Evolutionary conservation across 2,113 vertebrate genomes (phyloP).

Genomic region (Balaenoptera acutorostrata): DNA sequence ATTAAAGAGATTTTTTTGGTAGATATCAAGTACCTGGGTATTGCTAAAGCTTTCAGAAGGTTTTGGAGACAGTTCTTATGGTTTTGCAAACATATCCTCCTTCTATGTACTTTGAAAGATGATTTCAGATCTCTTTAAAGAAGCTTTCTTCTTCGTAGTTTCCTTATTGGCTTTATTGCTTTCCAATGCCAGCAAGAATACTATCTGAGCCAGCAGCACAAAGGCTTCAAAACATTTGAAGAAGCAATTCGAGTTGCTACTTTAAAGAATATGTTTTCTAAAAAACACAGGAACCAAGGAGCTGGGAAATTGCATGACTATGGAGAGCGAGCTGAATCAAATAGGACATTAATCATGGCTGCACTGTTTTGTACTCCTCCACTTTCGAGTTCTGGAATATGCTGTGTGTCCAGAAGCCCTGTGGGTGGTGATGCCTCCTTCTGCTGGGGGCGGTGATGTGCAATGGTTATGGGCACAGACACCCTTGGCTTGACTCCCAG

Average conservation of each 20-base stretch:
- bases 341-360: not conserved
- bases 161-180: slow-evolving; percentile 42
- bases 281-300: not conserved
- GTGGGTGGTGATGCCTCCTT: not conserved
- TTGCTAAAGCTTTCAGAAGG: slow-evolving; percentile 56
- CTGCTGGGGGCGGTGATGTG: not conserved
- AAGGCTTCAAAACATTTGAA: slow-evolving; percentile 33
- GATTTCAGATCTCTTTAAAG: slow-evolving; percentile 54
- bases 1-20: slow-evolving; percentile 62
- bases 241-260: slow-evolving; percentile 3
- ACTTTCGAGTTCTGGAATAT: not conserved
- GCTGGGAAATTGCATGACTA: not conserved
- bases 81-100: slow-evolving; percentile 48
- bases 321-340: not conserved
- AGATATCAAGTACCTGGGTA: slow-evolving; percentile 48
- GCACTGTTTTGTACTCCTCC: not conserved
- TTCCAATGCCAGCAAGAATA: slow-evolving; percentile 39
- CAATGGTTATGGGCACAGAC: not conserved
- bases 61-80: slow-evolving; percentile 63
- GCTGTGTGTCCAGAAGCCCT: not conserved
- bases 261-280: slow-evolving; percentile 22
- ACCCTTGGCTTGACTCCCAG: not conserved
- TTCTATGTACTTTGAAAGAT: slow-evolving; percentile 50
- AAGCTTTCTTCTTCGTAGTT: slow-evolving; percentile 55
- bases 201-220: slow-evolving; percentile 21